These are phyloP conservation scores for Sciurus niger DNA, from an alignment of 2,113 vertebrate genomes.

Conservation along the genomic window DNA sequence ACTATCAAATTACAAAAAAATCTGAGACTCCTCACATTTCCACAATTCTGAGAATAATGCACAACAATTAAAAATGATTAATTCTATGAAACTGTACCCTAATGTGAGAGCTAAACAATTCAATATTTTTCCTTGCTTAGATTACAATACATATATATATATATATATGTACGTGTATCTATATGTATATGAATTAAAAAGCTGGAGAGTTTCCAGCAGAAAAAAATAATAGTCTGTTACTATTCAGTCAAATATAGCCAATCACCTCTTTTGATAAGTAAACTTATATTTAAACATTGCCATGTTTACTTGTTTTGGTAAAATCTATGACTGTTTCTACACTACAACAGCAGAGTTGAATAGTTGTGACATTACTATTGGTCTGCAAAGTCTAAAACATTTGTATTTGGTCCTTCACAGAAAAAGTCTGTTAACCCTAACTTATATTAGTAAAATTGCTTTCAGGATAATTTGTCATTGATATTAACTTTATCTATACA, in stretches of 20 bases:
- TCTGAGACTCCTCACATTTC: not conserved
- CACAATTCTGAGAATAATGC: conserved; percentile 44
- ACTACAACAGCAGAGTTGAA: not conserved
- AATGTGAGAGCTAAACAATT: conserved; percentile 29
- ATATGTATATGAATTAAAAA: not conserved
- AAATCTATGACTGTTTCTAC: not conserved
- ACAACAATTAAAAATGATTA: conserved; percentile 35
- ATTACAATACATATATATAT: not conserved
- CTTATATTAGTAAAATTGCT: conserved; percentile 57
- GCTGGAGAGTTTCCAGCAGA: conserved; percentile 19
- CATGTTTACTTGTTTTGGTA: not conserved
- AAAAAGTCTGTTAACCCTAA: conserved; percentile 36
- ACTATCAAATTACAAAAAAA: conserved; percentile 47
- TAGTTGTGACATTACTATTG: not conserved
- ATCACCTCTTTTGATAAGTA: not conserved
- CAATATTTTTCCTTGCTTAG: conserved; percentile 44
- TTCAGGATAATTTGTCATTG: conserved; percentile 27
- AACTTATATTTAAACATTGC: not conserved
- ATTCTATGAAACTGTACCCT: not conserved
- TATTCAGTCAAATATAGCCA: not conserved
- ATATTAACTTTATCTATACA: conserved; percentile 54
- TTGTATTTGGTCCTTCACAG: not conserved
- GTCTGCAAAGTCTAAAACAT: not conserved
- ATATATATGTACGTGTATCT: not conserved
- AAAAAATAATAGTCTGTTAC: not conserved